phyloP scores from a whole-genome alignment of 2,113 vertebrate genomes.

The Philantomba maxwellii region DNA sequence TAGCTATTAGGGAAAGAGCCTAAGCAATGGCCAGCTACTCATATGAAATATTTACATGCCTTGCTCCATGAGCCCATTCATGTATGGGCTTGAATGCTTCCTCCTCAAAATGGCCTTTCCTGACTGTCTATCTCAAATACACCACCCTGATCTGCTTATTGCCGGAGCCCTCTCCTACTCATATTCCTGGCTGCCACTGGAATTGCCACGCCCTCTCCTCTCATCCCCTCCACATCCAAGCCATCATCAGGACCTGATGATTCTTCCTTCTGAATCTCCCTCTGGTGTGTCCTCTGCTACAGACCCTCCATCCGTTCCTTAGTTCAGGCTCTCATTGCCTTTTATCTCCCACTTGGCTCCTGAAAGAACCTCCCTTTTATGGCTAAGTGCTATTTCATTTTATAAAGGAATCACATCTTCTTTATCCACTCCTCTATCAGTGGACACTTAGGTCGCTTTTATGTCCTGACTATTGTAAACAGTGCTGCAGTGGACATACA shows the following conservation, averaged over 20 bases:
- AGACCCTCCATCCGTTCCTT: neutral
- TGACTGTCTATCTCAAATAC: neutral
- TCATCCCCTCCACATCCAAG: neutral
- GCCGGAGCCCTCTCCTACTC: neutral
- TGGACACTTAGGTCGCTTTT: neutral
- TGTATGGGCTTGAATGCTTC: neutral
- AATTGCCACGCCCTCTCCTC: neutral
- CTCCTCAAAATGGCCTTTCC: neutral
- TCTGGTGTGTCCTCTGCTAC: neutral
- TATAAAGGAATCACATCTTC: neutral
- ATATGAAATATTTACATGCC: neutral
- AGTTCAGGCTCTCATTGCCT: neutral
- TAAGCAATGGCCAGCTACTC: neutral
- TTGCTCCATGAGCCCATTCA: neutral
- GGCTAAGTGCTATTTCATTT: neutral
- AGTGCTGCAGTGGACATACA: neutral
- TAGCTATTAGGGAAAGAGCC: neutral
- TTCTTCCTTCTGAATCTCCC: neutral
- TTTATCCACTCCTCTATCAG: neutral
- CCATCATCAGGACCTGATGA: neutral
- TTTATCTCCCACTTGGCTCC: neutral
- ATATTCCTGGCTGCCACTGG: neutral
- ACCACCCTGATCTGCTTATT: neutral
- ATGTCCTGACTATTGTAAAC: neutral
- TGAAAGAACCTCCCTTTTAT: neutral